Evolutionary conservation across 2,113 vertebrate species (phyloP).

Genomic region (Varanus komodoensis): DNA sequence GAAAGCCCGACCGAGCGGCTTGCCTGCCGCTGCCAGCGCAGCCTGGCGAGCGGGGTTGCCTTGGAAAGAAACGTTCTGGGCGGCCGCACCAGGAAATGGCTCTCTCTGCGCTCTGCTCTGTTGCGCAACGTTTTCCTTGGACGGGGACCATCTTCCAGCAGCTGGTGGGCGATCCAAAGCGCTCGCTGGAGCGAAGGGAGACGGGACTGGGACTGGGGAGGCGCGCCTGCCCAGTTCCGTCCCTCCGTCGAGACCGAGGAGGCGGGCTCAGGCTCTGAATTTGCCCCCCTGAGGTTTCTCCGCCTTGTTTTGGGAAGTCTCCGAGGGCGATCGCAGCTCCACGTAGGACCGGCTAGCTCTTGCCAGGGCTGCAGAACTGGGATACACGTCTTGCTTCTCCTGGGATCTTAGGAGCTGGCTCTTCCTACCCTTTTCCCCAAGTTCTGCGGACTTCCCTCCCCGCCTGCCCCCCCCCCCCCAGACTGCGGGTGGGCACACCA

Average conservation of each 20-base stretch:
- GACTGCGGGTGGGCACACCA: too few species aligned
- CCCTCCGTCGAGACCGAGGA: neutral
- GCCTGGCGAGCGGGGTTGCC: constrained; percentile 52
- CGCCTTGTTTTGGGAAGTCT: neutral
- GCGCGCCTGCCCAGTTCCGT: neutral
- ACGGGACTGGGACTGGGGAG: neutral
- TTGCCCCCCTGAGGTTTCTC: neutral
- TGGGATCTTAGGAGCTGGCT: neutral
- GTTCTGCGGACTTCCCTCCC: neutral
- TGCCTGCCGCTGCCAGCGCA: constrained; percentile 40
- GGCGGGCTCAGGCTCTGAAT: neutral
- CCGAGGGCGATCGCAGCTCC: too few species aligned
- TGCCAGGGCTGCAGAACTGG: neutral
- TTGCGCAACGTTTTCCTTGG: constrained; percentile 79
- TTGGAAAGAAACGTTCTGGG: constrained; percentile 69
- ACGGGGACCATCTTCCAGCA: constrained; percentile 42
- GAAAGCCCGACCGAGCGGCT: constrained; percentile 6
- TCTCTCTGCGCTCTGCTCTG: constrained; percentile 41
- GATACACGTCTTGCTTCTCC: neutral
- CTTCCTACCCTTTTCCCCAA: too few species aligned
- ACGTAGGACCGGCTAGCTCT: too few species aligned
- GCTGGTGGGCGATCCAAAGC: constrained; percentile 61
- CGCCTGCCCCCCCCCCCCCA: neutral
- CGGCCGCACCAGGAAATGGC: constrained; percentile 74
- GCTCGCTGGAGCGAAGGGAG: constrained; percentile 52